Conservation (phyloP, 1,140 invertebrate genomes). For the Drosophila biarmipes region DNA sequence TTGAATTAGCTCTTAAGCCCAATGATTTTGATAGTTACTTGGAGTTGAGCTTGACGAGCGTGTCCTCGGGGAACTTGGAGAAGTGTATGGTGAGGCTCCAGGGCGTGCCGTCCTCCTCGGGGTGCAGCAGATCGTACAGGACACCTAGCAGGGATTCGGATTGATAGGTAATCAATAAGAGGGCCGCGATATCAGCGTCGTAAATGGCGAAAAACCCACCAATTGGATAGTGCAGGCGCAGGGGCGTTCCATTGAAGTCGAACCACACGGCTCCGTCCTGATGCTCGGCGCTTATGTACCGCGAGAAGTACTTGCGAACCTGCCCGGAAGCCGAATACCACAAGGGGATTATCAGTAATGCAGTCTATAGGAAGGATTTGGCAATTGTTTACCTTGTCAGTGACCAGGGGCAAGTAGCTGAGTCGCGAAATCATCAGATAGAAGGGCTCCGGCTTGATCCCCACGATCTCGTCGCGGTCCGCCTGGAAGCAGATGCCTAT, state of each 20-base stretch:
- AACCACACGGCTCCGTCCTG: slow-evolving; percentile 97
- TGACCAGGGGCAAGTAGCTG: slow-evolving; percentile 97
- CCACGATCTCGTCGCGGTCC: slow-evolving; percentile 93
- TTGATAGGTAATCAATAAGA: slow-evolving; percentile 1
- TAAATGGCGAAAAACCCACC: slow-evolving; percentile 86
- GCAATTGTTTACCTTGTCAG: slow-evolving; percentile 92
- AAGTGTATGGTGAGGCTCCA: slow-evolving; percentile 99
- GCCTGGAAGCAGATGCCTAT: slow-evolving; percentile 96
- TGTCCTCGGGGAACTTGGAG: slow-evolving; percentile 93
- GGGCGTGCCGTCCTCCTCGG: slow-evolving; percentile 91
- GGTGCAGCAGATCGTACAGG: slow-evolving; percentile 92
- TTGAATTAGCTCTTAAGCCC: not conserved
- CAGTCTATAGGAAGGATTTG: no score
- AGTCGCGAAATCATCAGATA: slow-evolving; percentile 97
- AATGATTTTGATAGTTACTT: slow-evolving; percentile 86
- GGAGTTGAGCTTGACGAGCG: slow-evolving; percentile 90
- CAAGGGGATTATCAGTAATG: not conserved
- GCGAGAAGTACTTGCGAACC: slow-evolving; percentile 95
- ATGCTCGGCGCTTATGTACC: slow-evolving; percentile 92
- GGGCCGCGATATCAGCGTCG: not conserved
- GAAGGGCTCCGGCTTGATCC: slow-evolving; percentile 95
- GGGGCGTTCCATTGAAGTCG: slow-evolving; percentile 95
- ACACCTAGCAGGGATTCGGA: slow-evolving; percentile 85
- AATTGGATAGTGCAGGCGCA: slow-evolving; percentile 99
- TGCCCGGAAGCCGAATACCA: slow-evolving; percentile 67